Evolutionary conservation across 2,888 invertebrate species (phyloP), one percentile per base, ranked within the genome.

Genomic region (Chymomyza caudatula): DNA sequence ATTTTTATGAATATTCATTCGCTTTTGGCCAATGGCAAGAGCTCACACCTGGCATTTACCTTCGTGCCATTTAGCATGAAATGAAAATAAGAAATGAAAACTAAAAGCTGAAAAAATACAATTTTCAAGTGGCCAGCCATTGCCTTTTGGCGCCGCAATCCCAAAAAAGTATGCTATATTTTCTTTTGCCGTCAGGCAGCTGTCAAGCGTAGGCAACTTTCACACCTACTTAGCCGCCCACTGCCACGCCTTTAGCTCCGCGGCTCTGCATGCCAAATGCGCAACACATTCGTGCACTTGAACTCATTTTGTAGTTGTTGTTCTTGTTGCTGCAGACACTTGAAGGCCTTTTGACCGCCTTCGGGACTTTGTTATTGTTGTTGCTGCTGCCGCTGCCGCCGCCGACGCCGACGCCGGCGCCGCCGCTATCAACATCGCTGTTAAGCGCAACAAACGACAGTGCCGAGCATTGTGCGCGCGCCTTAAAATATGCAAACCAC

Each of bases 261-360:
- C 15, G 20, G 53, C 23, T 47, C 62, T 77, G 77, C 79, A 84
- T 81, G 67, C 69, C 71, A 77, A 81, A 81, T 81, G 81, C 72
- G 76, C 79, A 79, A 76, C 79, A 79, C 73, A 77, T 83, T 76
- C 71, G 70, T 74, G 78, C 77, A 81, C 82, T 77, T 82, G 76
- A 77, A 69, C 77, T 49, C 25, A 59, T 59, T 59, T 6, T 20
- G 4, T 19, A 60, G 63, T 43, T 62, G 60, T 59, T 57, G 51
- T 17, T 67, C 63, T 64, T 43, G 13, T 53, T 17, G 47, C 42
- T 47, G 25, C 68, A 69, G 69, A 69, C 80, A 74, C 80, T 80
- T 77, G 84, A 78, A 74, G 77, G 37, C 56, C 8, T 19, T 19
- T 37, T 15, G 47, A 51, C 13, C 15, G 47, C 47, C 25, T 52